Percentiles rank a stretch among this genome's conserved stretches.
These are phyloP conservation scores for Tetranychus piercei DNA, from an alignment of 2,888 invertebrate genomes.

Conservation along the genomic window DNA sequence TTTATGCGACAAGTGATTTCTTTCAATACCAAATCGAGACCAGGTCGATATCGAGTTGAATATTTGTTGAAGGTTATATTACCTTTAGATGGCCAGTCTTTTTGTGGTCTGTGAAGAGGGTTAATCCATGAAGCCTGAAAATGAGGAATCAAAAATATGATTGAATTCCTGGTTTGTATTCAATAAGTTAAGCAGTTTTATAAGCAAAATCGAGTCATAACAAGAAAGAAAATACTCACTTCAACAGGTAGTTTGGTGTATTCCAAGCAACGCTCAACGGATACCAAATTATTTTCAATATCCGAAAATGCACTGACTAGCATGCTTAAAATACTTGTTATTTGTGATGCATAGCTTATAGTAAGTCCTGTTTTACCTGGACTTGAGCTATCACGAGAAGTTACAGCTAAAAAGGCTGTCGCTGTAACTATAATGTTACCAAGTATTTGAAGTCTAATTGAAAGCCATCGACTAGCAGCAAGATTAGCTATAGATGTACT, in stretches of 20 bases:
- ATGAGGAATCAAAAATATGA: no score
- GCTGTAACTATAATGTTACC: constrained; percentile 41
- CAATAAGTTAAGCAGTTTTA: no score
- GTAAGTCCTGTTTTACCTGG: constrained; percentile 45
- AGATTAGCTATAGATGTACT: constrained; percentile 29
- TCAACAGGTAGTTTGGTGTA: constrained; percentile 19
- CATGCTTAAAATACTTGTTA: constrained; percentile 17
- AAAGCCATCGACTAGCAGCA: constrained; percentile 33
- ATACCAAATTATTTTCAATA: constrained; percentile 23
- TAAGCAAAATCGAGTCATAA: no score
- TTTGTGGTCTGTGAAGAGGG: constrained; percentile 38
- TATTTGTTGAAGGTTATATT: constrained; percentile 58
- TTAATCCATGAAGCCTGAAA: constrained; percentile 27
- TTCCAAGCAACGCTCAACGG: constrained; percentile 21
- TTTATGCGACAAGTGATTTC: constrained; percentile 56
- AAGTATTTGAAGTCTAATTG: constrained; percentile 36
- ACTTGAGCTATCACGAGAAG: constrained; percentile 36
- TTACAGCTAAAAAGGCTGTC: constrained; percentile 42
- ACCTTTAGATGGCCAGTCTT: constrained; percentile 63
- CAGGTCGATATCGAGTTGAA: constrained; percentile 67
- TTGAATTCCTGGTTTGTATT: no score
- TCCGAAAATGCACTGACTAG: constrained; percentile 19
- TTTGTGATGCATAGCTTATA: constrained; percentile 35
- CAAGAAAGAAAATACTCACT: constrained; percentile 20
- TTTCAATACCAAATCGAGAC: constrained; percentile 63